Percentiles rank a stretch among this genome's conserved stretches.
These are phyloP conservation scores for Helobdella robusta DNA, from an alignment of 2,888 invertebrate genomes.

Conservation along the genomic window DNA sequence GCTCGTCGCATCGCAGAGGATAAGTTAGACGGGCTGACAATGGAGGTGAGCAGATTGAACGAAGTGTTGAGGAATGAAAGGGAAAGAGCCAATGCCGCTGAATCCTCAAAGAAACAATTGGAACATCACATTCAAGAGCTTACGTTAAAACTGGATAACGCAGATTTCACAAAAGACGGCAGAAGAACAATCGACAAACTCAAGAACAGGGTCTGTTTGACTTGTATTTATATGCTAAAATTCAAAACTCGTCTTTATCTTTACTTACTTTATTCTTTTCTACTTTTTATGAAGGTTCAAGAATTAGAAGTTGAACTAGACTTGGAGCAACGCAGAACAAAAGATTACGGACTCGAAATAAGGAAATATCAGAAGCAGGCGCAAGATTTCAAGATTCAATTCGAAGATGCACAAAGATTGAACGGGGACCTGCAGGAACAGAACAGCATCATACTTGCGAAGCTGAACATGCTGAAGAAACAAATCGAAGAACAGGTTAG, in stretches of 20 bases:
- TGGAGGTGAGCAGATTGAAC: slow-evolving; percentile 11
- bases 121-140: slow-evolving; percentile 37
- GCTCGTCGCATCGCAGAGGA: slow-evolving; percentile 24
- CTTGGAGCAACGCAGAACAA: slow-evolving; percentile 44
- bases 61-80: slow-evolving; percentile 20
- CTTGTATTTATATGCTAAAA: neutral
- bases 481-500: slow-evolving; percentile 49
- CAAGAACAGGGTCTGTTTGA: slow-evolving; percentile 26
- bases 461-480: slow-evolving; percentile 46
- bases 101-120: slow-evolving; percentile 47
- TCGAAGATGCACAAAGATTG: slow-evolving; percentile 46
- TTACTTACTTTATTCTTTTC: neutral
- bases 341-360: slow-evolving; percentile 42
- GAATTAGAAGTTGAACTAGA: slow-evolving; percentile 48
- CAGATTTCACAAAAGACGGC: slow-evolving; percentile 31
- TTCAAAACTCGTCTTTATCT: neutral
- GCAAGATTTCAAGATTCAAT: slow-evolving; percentile 42
- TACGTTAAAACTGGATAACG: slow-evolving; percentile 33
- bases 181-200: slow-evolving; percentile 31
- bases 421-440: slow-evolving; percentile 43
- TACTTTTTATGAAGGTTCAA: slow-evolving; percentile 39
- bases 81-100: slow-evolving; percentile 37
- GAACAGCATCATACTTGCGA: slow-evolving; percentile 42
- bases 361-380: slow-evolving; percentile 45
- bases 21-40: slow-evolving; percentile 6